phyloP scores from a whole-genome alignment of 2,888 invertebrate genomes.

The Prosopocoilus inquinatus region DNA sequence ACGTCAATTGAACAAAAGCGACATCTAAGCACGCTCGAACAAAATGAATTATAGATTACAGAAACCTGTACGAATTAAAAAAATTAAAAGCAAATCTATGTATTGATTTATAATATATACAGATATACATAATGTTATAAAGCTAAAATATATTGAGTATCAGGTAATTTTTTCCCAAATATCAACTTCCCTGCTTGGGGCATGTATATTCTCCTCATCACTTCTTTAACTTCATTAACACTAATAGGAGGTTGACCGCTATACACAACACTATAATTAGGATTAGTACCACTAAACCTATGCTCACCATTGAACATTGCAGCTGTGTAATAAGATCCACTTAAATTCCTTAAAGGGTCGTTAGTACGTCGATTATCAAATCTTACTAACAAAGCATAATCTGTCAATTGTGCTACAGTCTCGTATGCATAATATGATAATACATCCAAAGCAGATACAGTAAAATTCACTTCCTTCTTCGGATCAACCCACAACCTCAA shows the following conservation, averaged over 20 bases:
- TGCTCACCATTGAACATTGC: slow-evolving; percentile 59
- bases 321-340: slow-evolving; percentile 64
- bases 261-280: slow-evolving; percentile 56
- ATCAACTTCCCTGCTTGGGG: slow-evolving; percentile 57
- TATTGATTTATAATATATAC: not conserved
- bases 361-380: slow-evolving; percentile 70
- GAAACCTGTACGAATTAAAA: not conserved
- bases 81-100: not conserved
- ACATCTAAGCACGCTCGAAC: slow-evolving; percentile 3
- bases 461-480: slow-evolving; percentile 61
- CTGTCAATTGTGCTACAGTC: slow-evolving; percentile 85
- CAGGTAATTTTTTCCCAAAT: slow-evolving; percentile 52
- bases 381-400: slow-evolving; percentile 77
- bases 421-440: slow-evolving; percentile 86
- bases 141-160: slow-evolving; percentile 44
- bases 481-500: slow-evolving; percentile 65
- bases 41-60: not conserved
- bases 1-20: not conserved
- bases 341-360: slow-evolving; percentile 69
- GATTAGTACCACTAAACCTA: slow-evolving; percentile 44
- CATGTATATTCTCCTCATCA: slow-evolving; percentile 69
- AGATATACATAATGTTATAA: slow-evolving; percentile 33
- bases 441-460: slow-evolving; percentile 68
- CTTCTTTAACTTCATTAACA: slow-evolving; percentile 80
- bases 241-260: slow-evolving; percentile 71